Conservation (phyloP, 2,113 vertebrate species). For the Aythya baeri region DNA sequence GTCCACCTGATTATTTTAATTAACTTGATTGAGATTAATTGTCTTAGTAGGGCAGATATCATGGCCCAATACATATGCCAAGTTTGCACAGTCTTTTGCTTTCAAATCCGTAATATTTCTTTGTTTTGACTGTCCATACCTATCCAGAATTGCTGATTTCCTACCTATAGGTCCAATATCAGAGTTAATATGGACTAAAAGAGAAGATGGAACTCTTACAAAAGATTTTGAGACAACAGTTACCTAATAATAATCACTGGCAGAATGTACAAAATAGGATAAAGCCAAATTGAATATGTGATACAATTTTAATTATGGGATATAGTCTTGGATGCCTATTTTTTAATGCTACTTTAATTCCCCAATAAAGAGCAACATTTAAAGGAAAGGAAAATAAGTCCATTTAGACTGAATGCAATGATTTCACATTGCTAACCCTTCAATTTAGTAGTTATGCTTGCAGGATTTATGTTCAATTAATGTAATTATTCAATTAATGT, state of each 20-base stretch:
- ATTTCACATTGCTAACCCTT: neutral
- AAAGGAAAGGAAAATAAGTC: neutral
- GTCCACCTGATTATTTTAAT: slow-evolving; percentile 52
- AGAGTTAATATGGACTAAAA: neutral
- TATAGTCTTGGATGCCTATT: neutral
- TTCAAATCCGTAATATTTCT: neutral
- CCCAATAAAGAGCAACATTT: neutral
- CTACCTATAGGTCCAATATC: neutral
- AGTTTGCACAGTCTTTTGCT: neutral
- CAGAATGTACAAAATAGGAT: neutral
- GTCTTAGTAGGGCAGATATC: neutral
- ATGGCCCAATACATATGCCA: neutral
- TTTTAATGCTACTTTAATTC: neutral
- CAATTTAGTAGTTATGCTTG: neutral
- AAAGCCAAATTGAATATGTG: neutral
- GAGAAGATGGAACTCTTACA: neutral
- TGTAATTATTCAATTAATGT: neutral
- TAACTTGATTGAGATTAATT: slow-evolving; percentile 58
- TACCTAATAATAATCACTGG: neutral
- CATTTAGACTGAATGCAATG: neutral
- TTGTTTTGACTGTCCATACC: neutral
- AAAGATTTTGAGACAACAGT: neutral
- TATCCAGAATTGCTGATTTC: neutral
- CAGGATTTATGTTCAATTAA: neutral
- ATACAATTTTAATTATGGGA: neutral